Conservation (phyloP, 2,797 vertebrate genomes). For the Gymnoscopelus braueri region DNA sequence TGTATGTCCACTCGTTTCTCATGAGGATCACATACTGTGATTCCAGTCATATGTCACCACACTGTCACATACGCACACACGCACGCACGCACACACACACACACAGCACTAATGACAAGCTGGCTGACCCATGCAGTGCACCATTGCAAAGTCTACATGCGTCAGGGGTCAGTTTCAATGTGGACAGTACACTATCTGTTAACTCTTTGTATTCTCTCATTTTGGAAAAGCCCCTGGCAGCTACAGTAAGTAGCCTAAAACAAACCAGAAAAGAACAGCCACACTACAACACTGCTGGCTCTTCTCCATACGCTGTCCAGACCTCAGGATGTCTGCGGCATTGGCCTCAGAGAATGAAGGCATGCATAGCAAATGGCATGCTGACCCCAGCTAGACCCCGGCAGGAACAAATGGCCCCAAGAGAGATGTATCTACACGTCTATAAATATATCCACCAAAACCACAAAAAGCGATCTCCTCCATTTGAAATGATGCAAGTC, state of each 20-base stretch:
- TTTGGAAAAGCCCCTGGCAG: no score
- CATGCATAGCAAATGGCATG: neutral
- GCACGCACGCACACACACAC: no score
- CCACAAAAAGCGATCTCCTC: no score
- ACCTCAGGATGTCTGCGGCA: neutral
- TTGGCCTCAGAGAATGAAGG: neutral
- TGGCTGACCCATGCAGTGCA: neutral
- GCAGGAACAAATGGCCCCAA: no score
- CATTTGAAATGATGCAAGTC: no score
- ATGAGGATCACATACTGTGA: constrained; percentile 56
- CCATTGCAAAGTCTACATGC: constrained; percentile 6
- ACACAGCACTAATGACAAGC: neutral
- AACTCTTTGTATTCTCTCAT: no score
- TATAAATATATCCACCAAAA: no score
- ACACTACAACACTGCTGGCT: constrained; percentile 6
- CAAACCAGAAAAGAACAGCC: no score
- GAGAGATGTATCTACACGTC: no score
- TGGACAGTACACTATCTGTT: neutral
- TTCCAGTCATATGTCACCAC: constrained; percentile 55
- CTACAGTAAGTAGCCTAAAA: no score
- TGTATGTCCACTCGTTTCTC: neutral
- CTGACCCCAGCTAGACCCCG: neutral
- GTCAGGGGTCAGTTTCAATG: constrained; percentile 19
- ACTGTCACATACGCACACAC: neutral
- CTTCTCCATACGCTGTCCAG: neutral